Conservation (phyloP, 2,888 invertebrate genomes). For the Lepidocyrtinus sp. region DNA sequence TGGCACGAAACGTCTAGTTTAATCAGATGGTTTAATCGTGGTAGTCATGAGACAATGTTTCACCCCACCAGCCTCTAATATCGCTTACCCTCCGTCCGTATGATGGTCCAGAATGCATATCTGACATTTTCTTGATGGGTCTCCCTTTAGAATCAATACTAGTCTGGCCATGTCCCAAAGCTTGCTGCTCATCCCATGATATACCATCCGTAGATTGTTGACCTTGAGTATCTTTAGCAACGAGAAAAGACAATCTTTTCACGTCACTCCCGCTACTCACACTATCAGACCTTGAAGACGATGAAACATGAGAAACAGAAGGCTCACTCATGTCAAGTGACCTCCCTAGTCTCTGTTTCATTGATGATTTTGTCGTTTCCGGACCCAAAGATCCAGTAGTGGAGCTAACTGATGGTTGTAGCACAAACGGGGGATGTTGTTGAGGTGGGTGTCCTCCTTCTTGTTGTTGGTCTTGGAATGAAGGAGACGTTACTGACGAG, state of each 20-base stretch:
- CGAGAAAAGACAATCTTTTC: conserved; percentile 66
- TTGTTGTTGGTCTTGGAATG: conserved; percentile 46
- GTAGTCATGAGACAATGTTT: conserved; percentile 89
- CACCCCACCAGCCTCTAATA: conserved; percentile 69
- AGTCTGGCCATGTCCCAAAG: conserved; percentile 22
- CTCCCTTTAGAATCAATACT: conserved; percentile 41
- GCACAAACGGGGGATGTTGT: conserved; percentile 56
- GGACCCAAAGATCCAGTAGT: conserved; percentile 63
- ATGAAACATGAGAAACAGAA: conserved; percentile 64
- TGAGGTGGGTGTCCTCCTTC: conserved; percentile 47
- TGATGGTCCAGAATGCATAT: conserved; percentile 57
- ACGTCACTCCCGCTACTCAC: conserved; percentile 69
- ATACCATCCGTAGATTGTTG: conserved; percentile 54
- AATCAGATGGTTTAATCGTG: conserved; percentile 26
- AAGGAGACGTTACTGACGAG: conserved; percentile 65
- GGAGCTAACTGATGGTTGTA: conserved; percentile 61
- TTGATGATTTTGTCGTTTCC: conserved; percentile 61
- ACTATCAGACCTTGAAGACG: conserved; percentile 69
- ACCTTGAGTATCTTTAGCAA: conserved; percentile 57
- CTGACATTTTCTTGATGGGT: conserved; percentile 45
- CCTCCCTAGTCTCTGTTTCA: conserved; percentile 65
- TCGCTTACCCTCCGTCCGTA: conserved; percentile 66
- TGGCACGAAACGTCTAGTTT: not conserved
- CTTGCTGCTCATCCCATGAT: conserved; percentile 63
- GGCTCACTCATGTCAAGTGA: conserved; percentile 67